phyloP scores from a whole-genome alignment of 2,797 vertebrate species.

The Ctenochaetus hawaiiensis region DNA sequence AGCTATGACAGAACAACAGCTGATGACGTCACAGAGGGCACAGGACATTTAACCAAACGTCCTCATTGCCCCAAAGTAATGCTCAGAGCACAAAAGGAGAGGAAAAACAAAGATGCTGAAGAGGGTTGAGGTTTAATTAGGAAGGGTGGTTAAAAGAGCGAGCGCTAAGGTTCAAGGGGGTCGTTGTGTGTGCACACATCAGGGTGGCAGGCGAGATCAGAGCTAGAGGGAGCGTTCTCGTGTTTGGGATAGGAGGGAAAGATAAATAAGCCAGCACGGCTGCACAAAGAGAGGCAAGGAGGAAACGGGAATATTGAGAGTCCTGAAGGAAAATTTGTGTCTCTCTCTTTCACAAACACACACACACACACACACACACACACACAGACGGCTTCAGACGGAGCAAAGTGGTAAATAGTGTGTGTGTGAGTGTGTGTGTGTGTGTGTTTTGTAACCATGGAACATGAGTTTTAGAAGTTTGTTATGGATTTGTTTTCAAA shows the following conservation, averaged over 20 bases:
- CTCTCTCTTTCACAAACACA: conserved; percentile 17
- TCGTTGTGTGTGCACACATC: conserved; percentile 52
- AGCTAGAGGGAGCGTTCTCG: conserved; percentile 53
- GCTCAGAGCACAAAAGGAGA: conserved; percentile 27
- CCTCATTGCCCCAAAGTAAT: conserved; percentile 13
- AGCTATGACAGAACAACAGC: conserved; percentile 67
- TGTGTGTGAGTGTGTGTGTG: conserved; percentile 25
- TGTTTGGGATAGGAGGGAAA: conserved; percentile 76
- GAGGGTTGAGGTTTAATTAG: conserved; percentile 56
- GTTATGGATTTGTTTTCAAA: conserved; percentile 78
- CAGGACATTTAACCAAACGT: conserved; percentile 52
- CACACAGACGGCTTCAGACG: conserved; percentile 31
- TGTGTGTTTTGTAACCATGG: conserved; percentile 72
- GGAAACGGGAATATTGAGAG: conserved; percentile 73
- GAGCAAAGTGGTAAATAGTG: conserved; percentile 54
- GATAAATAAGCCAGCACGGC: conserved; percentile 68
- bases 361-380: conserved; percentile 8
- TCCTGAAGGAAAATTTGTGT: conserved; percentile 60
- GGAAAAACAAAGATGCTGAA: conserved; percentile 49
- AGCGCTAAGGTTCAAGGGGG: conserved; percentile 53
- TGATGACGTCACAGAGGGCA: conserved; percentile 67
- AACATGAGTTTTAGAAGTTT: conserved; percentile 73
- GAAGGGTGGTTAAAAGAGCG: conserved; percentile 36
- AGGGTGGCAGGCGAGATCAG: conserved; percentile 57
- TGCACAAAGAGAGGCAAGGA: conserved; percentile 65